phyloP scores from a whole-genome alignment of 1,140 invertebrate species.

The Eupristina koningsbergeri region DNA sequence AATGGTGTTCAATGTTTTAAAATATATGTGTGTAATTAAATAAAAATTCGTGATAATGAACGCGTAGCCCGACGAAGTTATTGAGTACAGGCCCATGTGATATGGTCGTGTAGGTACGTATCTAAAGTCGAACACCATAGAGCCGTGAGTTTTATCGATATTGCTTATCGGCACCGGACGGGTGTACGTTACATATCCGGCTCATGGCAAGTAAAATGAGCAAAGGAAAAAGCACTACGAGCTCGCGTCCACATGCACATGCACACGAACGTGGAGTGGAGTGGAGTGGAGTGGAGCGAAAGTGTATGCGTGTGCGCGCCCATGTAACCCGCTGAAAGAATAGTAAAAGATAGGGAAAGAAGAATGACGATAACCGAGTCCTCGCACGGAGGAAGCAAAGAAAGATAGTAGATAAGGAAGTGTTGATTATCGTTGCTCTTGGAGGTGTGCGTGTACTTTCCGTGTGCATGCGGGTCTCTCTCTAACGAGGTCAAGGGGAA shows the following conservation, averaged over 20 bases:
- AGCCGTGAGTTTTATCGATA: slow-evolving; percentile 18
- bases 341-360: slow-evolving; percentile 36
- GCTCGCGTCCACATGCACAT: background rate
- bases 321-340: background rate
- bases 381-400: background rate
- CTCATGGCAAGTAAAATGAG: slow-evolving; percentile 36
- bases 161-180: slow-evolving; percentile 45
- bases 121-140: slow-evolving; percentile 20
- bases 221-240: slow-evolving; percentile 17
- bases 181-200: slow-evolving; percentile 49
- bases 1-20: too few relatives aligned
- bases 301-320: background rate
- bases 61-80: background rate
- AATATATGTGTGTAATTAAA: background rate
- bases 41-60: background rate
- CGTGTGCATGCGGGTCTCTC: background rate
- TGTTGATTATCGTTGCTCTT: slow-evolving; percentile 8
- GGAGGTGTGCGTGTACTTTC: background rate
- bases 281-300: too few relatives aligned
- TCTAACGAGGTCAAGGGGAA: slow-evolving; percentile 7
- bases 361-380: slow-evolving; percentile 17
- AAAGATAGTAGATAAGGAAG: slow-evolving; percentile 25
- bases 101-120: background rate
- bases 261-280: too few relatives aligned
- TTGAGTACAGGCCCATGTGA: background rate